These are phyloP conservation scores for Drosophila ercepeae DNA, from an alignment of 1,140 invertebrate species.

Conservation along the genomic window DNA sequence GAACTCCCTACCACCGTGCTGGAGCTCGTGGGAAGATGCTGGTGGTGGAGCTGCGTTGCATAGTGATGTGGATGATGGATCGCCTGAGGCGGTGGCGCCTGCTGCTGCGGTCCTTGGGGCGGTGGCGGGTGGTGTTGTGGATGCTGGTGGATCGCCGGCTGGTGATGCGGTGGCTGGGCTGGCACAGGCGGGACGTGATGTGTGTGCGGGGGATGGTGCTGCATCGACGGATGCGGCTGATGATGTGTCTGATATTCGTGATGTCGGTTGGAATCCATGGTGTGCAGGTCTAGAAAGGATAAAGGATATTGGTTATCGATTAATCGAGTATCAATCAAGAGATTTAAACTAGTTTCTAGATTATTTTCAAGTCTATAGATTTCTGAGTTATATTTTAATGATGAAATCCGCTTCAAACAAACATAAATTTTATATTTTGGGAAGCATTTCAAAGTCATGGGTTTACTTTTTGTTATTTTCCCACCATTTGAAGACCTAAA, in stretches of 20 bases:
- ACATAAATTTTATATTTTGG: too few relatives aligned
- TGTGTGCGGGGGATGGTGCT: constrained; percentile 38
- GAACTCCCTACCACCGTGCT: constrained; percentile 22
- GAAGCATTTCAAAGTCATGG: too few relatives aligned
- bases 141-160: constrained; percentile 46
- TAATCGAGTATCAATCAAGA: too few relatives aligned
- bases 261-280: constrained; percentile 77
- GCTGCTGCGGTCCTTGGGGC: constrained; percentile 15
- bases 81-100: constrained; percentile 22
- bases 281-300: constrained; percentile 54
- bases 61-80: constrained; percentile 42
- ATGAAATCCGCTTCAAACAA: too few relatives aligned
- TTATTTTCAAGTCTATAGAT: not conserved
- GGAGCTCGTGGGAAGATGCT: constrained; percentile 36
- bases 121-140: constrained; percentile 42
- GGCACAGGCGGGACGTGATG: constrained; percentile 36
- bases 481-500: not conserved
- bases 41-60: constrained; percentile 41
- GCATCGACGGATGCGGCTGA: constrained; percentile 53
- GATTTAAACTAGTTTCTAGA: not conserved
- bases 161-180: constrained; percentile 37
- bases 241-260: constrained; percentile 78
- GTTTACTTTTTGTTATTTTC: not conserved
- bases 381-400: too few relatives aligned
- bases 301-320: too few relatives aligned